Conservation (phyloP, 2,888 invertebrate genomes). For the Nasonovia ribisnigri region DNA sequence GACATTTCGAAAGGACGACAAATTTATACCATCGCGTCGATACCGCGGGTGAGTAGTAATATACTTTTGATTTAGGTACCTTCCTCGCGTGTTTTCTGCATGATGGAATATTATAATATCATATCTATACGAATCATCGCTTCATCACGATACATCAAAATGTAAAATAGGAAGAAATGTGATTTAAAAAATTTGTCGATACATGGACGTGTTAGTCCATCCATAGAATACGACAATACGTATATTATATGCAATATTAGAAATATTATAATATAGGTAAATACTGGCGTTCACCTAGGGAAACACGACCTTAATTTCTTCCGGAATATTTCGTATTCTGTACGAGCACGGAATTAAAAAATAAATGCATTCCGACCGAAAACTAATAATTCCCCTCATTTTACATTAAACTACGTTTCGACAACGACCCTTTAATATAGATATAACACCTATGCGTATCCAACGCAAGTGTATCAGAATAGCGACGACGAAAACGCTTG, state of each 20-base stretch:
- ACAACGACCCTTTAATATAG: no score
- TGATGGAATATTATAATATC: not conserved
- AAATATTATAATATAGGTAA: no score
- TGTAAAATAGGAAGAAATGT: not conserved
- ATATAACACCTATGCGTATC: no score
- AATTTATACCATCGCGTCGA: not conserved
- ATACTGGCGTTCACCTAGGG: not conserved
- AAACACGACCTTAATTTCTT: not conserved
- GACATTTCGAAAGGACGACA: not conserved
- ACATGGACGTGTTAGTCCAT: not conserved
- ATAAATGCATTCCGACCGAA: no score
- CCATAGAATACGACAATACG: not conserved
- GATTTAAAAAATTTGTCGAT: not conserved
- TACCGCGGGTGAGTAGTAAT: not conserved
- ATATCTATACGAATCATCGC: no score
- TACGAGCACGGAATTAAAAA: no score
- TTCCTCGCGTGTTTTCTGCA: not conserved
- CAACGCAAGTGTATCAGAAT: no score
- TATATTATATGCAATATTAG: not conserved
- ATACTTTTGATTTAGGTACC: not conserved
- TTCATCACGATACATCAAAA: not conserved
- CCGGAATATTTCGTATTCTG: no score
- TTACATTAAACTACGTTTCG: no score
- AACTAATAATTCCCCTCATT: no score
- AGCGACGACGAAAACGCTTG: no score